A percentile compares a stretch with the other conserved stretches of the same genome.
Conservation (phyloP, 2,113 vertebrate species). For the Rana temporaria region DNA sequence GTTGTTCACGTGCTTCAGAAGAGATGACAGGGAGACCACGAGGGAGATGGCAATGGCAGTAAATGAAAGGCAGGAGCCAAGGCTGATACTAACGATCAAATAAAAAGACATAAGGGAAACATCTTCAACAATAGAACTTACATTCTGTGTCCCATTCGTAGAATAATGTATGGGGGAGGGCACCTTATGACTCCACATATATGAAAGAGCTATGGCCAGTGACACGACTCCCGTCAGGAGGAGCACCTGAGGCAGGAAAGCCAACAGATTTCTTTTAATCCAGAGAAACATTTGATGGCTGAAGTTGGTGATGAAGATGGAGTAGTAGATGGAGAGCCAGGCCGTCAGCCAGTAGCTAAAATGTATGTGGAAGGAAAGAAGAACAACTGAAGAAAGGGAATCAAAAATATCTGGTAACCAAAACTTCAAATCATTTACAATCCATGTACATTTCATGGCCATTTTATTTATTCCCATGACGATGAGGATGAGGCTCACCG, state of each 20-base stretch:
- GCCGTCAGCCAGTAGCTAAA: constrained; percentile 5
- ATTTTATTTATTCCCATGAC: no score
- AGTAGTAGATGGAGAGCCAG: not conserved
- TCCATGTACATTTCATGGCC: no score
- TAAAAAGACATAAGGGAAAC: no score
- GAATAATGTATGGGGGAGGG: no score
- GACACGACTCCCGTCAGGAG: not conserved
- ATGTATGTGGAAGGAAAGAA: not conserved
- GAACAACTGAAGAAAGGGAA: no score
- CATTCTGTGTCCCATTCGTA: no score
- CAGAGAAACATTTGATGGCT: not conserved
- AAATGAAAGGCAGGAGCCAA: not conserved
- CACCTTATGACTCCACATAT: not conserved
- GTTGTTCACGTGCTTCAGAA: not conserved
- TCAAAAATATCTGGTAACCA: no score
- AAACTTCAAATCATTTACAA: no score
- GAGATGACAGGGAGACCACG: not conserved
- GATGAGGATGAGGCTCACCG: no score
- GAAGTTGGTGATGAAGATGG: not conserved
- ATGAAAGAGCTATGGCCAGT: not conserved
- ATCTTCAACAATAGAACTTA: no score
- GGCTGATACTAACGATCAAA: no score
- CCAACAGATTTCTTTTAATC: not conserved
- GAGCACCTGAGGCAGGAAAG: not conserved
- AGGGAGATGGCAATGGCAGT: not conserved